A percentile compares a stretch with the other conserved stretches of the same genome.
Conservation (phyloP, 2,888 invertebrate species). For the Xestobium rufovillosum region DNA sequence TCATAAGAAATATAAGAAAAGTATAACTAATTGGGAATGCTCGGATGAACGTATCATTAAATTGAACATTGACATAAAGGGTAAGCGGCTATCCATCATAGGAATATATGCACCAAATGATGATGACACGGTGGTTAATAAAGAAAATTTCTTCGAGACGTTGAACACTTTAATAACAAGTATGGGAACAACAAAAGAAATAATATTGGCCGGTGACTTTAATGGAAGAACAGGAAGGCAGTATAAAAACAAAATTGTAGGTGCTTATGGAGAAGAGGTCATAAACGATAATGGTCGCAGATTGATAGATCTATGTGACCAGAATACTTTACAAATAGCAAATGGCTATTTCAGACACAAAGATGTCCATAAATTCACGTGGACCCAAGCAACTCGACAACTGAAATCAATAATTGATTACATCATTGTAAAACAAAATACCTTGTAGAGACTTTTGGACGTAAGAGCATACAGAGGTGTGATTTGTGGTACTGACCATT, state of each 20-base stretch:
- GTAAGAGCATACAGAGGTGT: slow-evolving; percentile 12
- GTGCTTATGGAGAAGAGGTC: slow-evolving; percentile 16
- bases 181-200: slow-evolving; percentile 8
- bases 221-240: slow-evolving; percentile 11
- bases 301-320: slow-evolving; percentile 14
- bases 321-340: slow-evolving; percentile 12
- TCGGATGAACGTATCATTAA: slow-evolving; percentile 16
- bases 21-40: slow-evolving; percentile 13
- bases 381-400: slow-evolving; percentile 12
- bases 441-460: slow-evolving; percentile 7
- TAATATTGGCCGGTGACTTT: slow-evolving; percentile 8
- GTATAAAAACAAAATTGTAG: slow-evolving; percentile 14
- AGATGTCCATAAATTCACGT: slow-evolving; percentile 15
- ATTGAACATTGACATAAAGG: slow-evolving; percentile 11
- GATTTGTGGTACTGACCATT: slow-evolving; percentile 11
- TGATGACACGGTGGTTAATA: slow-evolving; percentile 11
- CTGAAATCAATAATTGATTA: slow-evolving; percentile 17
- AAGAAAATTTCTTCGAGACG: slow-evolving; percentile 17
- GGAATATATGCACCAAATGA: slow-evolving; percentile 16
- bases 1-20: slow-evolving; percentile 8
- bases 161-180: too few relatives aligned
- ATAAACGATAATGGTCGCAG: slow-evolving; percentile 15
- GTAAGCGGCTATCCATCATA: slow-evolving; percentile 12
- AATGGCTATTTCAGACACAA: slow-evolving; percentile 16
- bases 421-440: slow-evolving; percentile 11